These are phyloP conservation scores for Pseudochaenichthys georgianus DNA, from an alignment of 2,797 vertebrate genomes.

Conservation along the genomic window DNA sequence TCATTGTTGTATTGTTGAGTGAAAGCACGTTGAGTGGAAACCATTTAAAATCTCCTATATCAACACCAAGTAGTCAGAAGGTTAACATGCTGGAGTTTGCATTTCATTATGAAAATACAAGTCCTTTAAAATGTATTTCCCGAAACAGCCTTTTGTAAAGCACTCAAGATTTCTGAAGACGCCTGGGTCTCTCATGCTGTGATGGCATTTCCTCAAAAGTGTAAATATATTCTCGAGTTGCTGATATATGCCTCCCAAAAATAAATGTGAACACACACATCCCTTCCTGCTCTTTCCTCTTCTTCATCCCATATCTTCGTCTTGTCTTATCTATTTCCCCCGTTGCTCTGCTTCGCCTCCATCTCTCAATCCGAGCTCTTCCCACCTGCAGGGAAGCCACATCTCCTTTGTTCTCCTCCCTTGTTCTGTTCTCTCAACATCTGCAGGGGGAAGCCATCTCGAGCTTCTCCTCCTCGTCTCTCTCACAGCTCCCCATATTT, in stretches of 20 bases:
- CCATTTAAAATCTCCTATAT: not conserved
- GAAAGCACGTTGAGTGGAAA: too few relatives aligned
- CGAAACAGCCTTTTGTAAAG: not conserved
- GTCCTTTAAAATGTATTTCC: not conserved
- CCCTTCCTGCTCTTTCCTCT: not conserved
- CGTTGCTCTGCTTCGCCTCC: slow-evolving; percentile 24
- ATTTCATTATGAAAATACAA: too few relatives aligned
- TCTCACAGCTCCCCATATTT: slow-evolving; percentile 16
- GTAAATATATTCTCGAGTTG: not conserved
- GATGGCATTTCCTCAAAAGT: not conserved
- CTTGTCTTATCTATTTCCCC: slow-evolving; percentile 19
- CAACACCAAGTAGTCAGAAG: not conserved
- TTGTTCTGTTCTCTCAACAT: slow-evolving; percentile 44
- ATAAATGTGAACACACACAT: not conserved
- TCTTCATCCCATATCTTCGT: slow-evolving; percentile 2
- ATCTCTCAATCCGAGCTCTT: slow-evolving; percentile 24
- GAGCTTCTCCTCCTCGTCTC: slow-evolving; percentile 14
- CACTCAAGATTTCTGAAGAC: not conserved
- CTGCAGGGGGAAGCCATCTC: slow-evolving; percentile 36
- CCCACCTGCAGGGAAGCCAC: slow-evolving; percentile 52
- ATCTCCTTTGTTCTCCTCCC: slow-evolving; percentile 35
- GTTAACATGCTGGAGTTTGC: not conserved
- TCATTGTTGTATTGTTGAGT: too few relatives aligned
- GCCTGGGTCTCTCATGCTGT: not conserved
- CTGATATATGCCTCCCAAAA: not conserved